A percentile compares a stretch with the other conserved stretches of the same genome.
phyloP scores from a whole-genome alignment of 2,113 vertebrate species.

The Chaenocephalus aceratus region DNA sequence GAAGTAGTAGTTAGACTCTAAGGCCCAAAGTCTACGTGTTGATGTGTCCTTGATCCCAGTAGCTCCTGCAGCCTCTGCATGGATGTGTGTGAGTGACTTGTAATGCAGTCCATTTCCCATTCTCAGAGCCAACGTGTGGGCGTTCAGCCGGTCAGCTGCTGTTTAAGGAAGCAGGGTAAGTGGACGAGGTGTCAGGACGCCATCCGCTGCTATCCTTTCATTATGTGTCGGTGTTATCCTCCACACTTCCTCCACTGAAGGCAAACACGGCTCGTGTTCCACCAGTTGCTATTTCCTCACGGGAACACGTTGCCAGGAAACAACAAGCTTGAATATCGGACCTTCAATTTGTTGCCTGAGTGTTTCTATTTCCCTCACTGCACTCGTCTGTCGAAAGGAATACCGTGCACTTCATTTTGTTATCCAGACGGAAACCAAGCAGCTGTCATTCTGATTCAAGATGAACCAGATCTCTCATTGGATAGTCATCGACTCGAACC shows the following conservation, averaged over 20 bases:
- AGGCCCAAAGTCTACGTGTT: too few relatives aligned
- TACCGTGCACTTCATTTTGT: too few relatives aligned
- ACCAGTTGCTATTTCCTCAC: slow-evolving; percentile 42
- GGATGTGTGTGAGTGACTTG: too few relatives aligned
- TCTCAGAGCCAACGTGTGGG: too few relatives aligned
- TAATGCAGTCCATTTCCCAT: too few relatives aligned
- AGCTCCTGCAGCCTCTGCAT: too few relatives aligned
- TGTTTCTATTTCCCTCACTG: slow-evolving; percentile 28
- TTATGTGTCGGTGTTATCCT: slow-evolving; percentile 32
- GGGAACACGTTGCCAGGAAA: slow-evolving; percentile 66
- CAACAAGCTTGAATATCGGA: slow-evolving; percentile 36
- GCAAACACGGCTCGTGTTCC: slow-evolving; percentile 11
- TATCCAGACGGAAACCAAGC: too few relatives aligned
- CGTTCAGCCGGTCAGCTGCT: slow-evolving; percentile 33
- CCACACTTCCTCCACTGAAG: not conserved
- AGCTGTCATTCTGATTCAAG: too few relatives aligned
- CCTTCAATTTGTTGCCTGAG: slow-evolving; percentile 34
- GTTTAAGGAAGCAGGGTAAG: slow-evolving; percentile 56
- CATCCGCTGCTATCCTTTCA: slow-evolving; percentile 35
- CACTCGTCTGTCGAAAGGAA: not conserved
- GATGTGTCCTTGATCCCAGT: too few relatives aligned
- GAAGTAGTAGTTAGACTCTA: too few relatives aligned
- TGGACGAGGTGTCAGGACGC: slow-evolving; percentile 49
- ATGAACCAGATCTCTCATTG: too few relatives aligned
- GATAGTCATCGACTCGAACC: too few relatives aligned